Evolutionary conservation across 2,888 invertebrate species (phyloP).

Genomic region (Tenthredo scrophulariae): DNA sequence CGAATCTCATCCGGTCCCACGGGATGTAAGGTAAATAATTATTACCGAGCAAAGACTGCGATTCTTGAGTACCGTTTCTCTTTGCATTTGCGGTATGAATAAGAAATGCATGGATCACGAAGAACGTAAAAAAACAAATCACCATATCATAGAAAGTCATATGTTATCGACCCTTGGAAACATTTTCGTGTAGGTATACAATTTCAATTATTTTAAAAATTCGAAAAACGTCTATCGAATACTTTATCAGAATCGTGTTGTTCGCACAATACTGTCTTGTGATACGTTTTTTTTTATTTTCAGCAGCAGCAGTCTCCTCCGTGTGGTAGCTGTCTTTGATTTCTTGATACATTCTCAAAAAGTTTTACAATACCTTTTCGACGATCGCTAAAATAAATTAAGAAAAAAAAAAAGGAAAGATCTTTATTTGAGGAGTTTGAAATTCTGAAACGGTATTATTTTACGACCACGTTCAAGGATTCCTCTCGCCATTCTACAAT

Average conservation of each 20-base stretch:
- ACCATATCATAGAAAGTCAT: neutral
- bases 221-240: neutral
- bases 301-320: no score
- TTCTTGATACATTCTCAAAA: neutral
- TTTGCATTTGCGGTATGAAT: neutral
- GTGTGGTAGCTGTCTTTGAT: neutral
- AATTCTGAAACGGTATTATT: conserved; percentile 14
- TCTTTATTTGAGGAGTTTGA: neutral
- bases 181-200: neutral
- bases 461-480: conserved; percentile 44
- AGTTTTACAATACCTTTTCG: neutral
- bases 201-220: neutral
- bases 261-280: neutral
- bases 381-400: neutral
- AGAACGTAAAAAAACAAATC: neutral
- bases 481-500: conserved; percentile 9
- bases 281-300: neutral
- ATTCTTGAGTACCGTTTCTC: neutral
- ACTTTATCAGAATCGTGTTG: neutral
- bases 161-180: neutral
- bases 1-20: neutral
- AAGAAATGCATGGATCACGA: neutral
- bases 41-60: neutral
- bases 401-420: neutral
- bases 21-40: neutral